Conservation (phyloP, 1,140 invertebrate genomes). For the Bombyx mori region ASM3026992v2 NC_085131.1:10427001-10427500, state of each 20-base stretch:
- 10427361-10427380: slow-evolving; percentile 33
- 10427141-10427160: too few species aligned
- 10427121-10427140: too few species aligned
- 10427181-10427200: neutral
- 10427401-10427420: slow-evolving; percentile 66
- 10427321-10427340: too few species aligned
- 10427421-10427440: slow-evolving; percentile 63
- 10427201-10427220: slow-evolving; percentile 49
- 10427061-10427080: too few species aligned
- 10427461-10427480: slow-evolving; percentile 69
- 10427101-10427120: too few species aligned
- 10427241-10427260: too few species aligned
- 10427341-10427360: neutral
- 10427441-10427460: slow-evolving; percentile 63
- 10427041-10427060: slow-evolving; percentile 16
- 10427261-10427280: too few species aligned
- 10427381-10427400: slow-evolving; percentile 62
- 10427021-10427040: slow-evolving; percentile 32
- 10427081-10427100: too few species aligned
- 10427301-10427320: too few species aligned
- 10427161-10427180: too few species aligned
- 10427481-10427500: slow-evolving; percentile 61
- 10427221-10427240: slow-evolving; percentile 29
- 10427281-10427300: too few species aligned
- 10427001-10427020: slow-evolving; percentile 26